These are phyloP conservation scores for Digitonthophagus gazella DNA, from an alignment of 2,888 invertebrate genomes.

Conservation along the genomic window DNA sequence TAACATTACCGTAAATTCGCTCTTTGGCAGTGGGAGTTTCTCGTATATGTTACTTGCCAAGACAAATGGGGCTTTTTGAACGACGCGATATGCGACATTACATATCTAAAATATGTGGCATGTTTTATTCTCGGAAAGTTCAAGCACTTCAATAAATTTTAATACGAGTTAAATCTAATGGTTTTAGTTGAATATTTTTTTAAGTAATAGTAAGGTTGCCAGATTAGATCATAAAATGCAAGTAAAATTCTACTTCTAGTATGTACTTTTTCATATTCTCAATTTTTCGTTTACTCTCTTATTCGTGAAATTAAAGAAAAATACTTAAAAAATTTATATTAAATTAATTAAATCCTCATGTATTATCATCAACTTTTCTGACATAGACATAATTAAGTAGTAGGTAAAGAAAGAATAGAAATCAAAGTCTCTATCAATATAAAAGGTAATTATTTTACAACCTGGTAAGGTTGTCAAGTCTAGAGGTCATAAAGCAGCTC, in stretches of 20 bases:
- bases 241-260: too few species aligned
- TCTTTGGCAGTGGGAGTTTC: neutral
- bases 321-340: too few species aligned
- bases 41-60: neutral
- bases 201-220: too few species aligned
- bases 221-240: too few species aligned
- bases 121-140: neutral
- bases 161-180: neutral
- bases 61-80: neutral
- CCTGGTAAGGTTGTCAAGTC: neutral
- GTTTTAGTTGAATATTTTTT: too few species aligned
- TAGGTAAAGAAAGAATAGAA: neutral
- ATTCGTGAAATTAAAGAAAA: too few species aligned
- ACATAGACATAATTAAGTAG: too few species aligned
- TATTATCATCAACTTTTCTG: too few species aligned
- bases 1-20: neutral
- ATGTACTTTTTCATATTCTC: too few species aligned
- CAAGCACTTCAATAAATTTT: neutral
- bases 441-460: neutral
- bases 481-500: neutral
- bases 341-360: too few species aligned
- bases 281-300: too few species aligned
- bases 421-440: neutral
- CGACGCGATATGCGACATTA: neutral
- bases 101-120: neutral